A percentile compares a stretch with the other conserved stretches of the same genome.
Evolutionary conservation across 1,140 invertebrate species (phyloP).

Genomic region (Diabrotica undecimpunctata): DNA sequence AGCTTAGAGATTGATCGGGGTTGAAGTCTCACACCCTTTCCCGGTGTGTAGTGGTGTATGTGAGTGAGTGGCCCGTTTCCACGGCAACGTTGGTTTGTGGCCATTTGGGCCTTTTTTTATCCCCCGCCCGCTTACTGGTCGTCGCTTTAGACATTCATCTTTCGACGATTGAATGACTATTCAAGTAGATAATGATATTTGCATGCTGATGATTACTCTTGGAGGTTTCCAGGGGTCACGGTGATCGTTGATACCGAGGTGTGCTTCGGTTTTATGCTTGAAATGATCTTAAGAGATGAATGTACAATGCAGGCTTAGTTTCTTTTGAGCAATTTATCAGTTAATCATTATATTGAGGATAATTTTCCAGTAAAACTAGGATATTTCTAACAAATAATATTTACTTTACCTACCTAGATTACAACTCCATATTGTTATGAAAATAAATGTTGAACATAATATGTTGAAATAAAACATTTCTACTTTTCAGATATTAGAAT

Average conservation of each 20-base stretch:
- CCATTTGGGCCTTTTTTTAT: slow-evolving; percentile 42
- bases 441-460: too few species aligned
- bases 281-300: too few species aligned
- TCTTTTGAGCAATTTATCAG: too few species aligned
- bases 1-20: slow-evolving; percentile 42
- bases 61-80: slow-evolving; percentile 31
- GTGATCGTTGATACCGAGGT: neutral
- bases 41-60: slow-evolving; percentile 27
- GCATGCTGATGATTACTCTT: slow-evolving; percentile 41
- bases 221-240: slow-evolving; percentile 34
- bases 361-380: too few species aligned
- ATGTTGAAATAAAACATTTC: too few species aligned
- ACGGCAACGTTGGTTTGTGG: slow-evolving; percentile 41
- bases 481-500: too few species aligned
- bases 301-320: too few species aligned
- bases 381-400: too few species aligned
- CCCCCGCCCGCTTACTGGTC: slow-evolving; percentile 16
- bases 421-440: too few species aligned
- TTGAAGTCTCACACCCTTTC: slow-evolving; percentile 37
- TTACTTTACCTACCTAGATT: too few species aligned
- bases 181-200: slow-evolving; percentile 46
- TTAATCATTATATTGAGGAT: too few species aligned
- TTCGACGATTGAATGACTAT: slow-evolving; percentile 45
- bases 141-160: slow-evolving; percentile 36
- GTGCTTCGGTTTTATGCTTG: too few species aligned